phyloP scores from a whole-genome alignment of 2,797 vertebrate genomes.

The Pteropus rufus region DNA sequence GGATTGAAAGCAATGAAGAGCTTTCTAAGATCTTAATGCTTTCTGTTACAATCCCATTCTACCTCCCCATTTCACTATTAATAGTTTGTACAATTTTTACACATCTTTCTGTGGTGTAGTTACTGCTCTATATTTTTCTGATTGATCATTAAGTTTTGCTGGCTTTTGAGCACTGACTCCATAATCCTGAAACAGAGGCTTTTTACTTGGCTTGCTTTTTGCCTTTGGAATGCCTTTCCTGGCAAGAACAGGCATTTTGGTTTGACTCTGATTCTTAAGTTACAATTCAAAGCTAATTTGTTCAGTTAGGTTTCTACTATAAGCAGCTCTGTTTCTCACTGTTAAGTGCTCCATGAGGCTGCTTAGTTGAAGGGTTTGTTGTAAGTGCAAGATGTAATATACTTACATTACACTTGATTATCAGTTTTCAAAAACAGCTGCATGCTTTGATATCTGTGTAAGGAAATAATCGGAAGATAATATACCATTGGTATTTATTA shows the following conservation, averaged over 20 bases:
- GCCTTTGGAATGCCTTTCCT: conserved; percentile 74
- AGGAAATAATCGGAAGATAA: conserved; percentile 83
- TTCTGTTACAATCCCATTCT: conserved; percentile 56
- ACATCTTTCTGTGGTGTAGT: conserved; percentile 45
- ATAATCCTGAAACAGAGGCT: conserved; percentile 60
- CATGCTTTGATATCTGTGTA: conserved; percentile 70
- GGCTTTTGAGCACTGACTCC: conserved; percentile 63
- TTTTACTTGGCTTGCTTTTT: conserved; percentile 59
- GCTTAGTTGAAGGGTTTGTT: conserved; percentile 67
- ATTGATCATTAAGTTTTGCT: conserved; percentile 70
- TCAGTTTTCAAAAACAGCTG: conserved; percentile 83
- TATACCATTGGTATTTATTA: conserved; percentile 84
- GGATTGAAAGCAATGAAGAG: conserved; percentile 47
- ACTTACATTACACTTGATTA: conserved; percentile 72
- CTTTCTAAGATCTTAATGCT: conserved; percentile 59
- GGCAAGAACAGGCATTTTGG: conserved; percentile 64
- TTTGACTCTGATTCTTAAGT: conserved; percentile 70
- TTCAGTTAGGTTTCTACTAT: conserved; percentile 67
- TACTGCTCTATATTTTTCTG: conserved; percentile 54
- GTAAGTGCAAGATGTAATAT: conserved; percentile 66
- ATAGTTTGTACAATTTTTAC: conserved; percentile 57
- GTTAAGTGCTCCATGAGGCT: conserved; percentile 35
- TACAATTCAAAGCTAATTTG: conserved; percentile 76
- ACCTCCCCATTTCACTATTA: conserved; percentile 27
- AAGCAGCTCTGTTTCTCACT: conserved; percentile 57